Base-by-base conservation (phyloP, 2,113 vertebrate species). In the Cryptoleucopteryx plumbea region DNA sequence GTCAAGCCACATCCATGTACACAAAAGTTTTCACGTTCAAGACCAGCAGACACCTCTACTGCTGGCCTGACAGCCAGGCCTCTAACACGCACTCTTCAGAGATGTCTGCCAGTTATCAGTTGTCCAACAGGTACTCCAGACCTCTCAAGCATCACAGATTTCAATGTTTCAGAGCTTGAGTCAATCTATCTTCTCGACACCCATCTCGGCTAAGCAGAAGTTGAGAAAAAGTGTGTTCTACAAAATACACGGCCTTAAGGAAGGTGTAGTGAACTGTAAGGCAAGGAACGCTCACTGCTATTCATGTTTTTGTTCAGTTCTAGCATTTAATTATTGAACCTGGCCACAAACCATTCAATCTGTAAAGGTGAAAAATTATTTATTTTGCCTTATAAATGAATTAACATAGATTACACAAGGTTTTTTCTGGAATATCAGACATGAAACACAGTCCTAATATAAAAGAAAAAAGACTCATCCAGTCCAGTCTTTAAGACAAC, bases 361-460 rank as follows among this genome's bases (percentile, higher is more conserved):
- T 25, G 20, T 25, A 78, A 85, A 47, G 20, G 32, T 82, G 29
- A 74, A 38, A 61, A 71, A 34, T 27, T n/a, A 22, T 43, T 89
- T 63, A 13, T 93, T 89, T 62, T 71, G 13, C 50, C 63, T 70
- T 73, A 83, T 17, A 82, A 87, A 90, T 80, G 21, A 85, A 90
- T 87, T 71, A 71, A 42, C 10, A 66, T 7, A 78, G 75, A 82
- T 23, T 43, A 65, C 48, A 89, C 21, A 23, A 56, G 17, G 38
- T 11, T 43, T 58, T 68, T 86, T 84, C 63, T 59, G n/a, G 18
- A 50, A 17, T 59, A 66, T 20, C 48, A 78, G 72, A 82, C 45
- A 43, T 13, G n/a, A 86, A 92, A 79, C 70, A 58, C n/a, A 63
- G 65, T 23, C 40, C 21, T 67, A 67, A 59, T 22, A 86, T 8